Conservation (phyloP, 2,113 vertebrate species). For the Hymenochirus boettgeri region DNA sequence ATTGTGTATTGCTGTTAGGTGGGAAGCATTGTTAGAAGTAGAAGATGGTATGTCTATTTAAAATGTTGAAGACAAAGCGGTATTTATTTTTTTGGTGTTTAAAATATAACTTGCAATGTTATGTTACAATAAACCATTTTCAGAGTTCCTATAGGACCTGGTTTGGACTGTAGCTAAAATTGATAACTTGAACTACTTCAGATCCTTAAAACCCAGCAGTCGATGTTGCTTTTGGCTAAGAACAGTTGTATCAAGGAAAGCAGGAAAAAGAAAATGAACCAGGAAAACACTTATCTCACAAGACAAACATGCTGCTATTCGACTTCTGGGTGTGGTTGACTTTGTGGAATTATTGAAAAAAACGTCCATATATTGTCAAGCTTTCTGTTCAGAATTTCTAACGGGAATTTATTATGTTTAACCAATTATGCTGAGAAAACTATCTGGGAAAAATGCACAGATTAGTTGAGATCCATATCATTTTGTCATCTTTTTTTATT, state of each 20-base stretch:
- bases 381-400: conserved; percentile 18
- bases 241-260: conserved; percentile 35
- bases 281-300: conserved; percentile 38
- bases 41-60: too few relatives aligned
- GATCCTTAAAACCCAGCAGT: conserved; percentile 19
- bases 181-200: conserved; percentile 14
- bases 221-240: conserved; percentile 35
- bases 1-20: too few relatives aligned
- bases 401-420: conserved; percentile 21
- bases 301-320: conserved; percentile 25
- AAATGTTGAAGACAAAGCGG: too few relatives aligned
- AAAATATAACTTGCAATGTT: too few relatives aligned
- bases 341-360: conserved; percentile 31
- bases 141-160: neutral
- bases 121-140: too few relatives aligned
- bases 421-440: too few relatives aligned
- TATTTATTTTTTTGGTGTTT: too few relatives aligned
- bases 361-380: conserved; percentile 11
- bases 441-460: too few relatives aligned
- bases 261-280: conserved; percentile 26
- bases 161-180: neutral
- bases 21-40: too few relatives aligned
- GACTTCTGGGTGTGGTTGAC: conserved; percentile 14
- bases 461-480: too few relatives aligned
- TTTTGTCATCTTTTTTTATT: too few relatives aligned